Evolutionary conservation across 1,140 invertebrate genomes (phyloP).

Genomic region (Probaryconus sp.): DNA sequence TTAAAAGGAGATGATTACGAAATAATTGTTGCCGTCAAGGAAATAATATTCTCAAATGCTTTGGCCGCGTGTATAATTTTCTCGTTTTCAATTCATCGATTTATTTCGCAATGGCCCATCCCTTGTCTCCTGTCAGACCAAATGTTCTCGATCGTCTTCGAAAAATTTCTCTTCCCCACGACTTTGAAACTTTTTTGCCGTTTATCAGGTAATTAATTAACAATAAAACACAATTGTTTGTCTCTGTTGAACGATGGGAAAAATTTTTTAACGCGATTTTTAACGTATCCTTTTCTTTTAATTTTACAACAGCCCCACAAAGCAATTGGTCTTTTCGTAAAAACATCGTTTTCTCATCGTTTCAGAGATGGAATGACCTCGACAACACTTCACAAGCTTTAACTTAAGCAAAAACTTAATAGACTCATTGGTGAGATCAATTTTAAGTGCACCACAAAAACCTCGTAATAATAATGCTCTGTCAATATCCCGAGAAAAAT

Average conservation of each 20-base stretch:
- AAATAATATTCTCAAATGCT: slow-evolving; percentile 62
- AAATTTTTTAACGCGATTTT: no score
- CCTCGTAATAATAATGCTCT: background rate
- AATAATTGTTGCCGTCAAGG: slow-evolving; percentile 48
- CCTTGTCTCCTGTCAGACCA: slow-evolving; percentile 64
- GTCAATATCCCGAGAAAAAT: background rate
- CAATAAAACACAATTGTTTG: no score
- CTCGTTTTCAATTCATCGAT: slow-evolving; percentile 61
- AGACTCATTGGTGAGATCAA: slow-evolving; percentile 41
- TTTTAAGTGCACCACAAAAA: slow-evolving; percentile 18
- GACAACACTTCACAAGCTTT: slow-evolving; percentile 35
- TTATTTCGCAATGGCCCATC: slow-evolving; percentile 69
- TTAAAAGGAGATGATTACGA: slow-evolving; percentile 55
- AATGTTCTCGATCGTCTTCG: background rate
- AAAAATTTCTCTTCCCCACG: background rate
- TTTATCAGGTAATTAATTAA: no score
- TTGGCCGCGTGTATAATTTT: slow-evolving; percentile 66
- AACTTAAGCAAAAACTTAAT: slow-evolving; percentile 50
- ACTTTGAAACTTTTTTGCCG: background rate
- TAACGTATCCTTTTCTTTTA: no score
- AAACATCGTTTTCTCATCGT: slow-evolving; percentile 58
- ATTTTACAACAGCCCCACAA: no score
- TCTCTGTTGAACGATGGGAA: no score
- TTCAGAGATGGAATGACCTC: slow-evolving; percentile 45
- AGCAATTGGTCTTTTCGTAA: no score